These are phyloP conservation scores for Brachionus paranguensis DNA, from an alignment of 1,140 invertebrate genomes.

Conservation along the genomic window DNA sequence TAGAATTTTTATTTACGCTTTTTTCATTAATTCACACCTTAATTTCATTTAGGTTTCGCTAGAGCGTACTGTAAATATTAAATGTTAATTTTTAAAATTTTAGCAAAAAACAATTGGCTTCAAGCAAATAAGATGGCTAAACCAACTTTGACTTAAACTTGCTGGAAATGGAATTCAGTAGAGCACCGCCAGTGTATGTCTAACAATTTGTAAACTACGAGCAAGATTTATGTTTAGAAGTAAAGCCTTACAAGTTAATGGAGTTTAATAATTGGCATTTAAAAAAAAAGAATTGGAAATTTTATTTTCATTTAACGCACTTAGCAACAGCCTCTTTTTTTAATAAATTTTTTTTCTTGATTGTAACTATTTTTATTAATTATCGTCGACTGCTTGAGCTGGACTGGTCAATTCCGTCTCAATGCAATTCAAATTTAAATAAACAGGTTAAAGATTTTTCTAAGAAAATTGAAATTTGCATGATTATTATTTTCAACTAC, in stretches of 20 bases:
- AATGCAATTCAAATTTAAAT: not conserved
- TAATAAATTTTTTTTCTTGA: not conserved
- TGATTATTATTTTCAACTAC: not conserved
- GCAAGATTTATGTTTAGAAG: not conserved
- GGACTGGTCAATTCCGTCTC: not conserved
- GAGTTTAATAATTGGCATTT: conserved; percentile 6
- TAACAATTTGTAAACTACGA: not conserved
- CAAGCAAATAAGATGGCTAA: not conserved
- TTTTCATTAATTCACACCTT: not conserved
- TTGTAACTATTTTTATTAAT: conserved; percentile 9
- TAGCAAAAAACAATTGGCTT: not conserved
- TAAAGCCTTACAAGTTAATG: not conserved
- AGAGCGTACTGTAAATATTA: not conserved
- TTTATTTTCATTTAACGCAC: not conserved
- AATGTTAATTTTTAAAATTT: not conserved
- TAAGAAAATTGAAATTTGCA: not conserved
- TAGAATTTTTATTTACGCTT: not conserved
- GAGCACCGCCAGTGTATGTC: not conserved
- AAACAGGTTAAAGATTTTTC: not conserved
- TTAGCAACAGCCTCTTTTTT: conserved; percentile 20
- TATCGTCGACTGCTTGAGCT: not conserved
- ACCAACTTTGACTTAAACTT: not conserved
- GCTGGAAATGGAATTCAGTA: not conserved
- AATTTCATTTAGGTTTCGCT: not conserved
- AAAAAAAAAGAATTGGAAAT: not conserved